Base-by-base conservation (phyloP, 2,888 invertebrate species). In the Erebia ligea region DNA sequence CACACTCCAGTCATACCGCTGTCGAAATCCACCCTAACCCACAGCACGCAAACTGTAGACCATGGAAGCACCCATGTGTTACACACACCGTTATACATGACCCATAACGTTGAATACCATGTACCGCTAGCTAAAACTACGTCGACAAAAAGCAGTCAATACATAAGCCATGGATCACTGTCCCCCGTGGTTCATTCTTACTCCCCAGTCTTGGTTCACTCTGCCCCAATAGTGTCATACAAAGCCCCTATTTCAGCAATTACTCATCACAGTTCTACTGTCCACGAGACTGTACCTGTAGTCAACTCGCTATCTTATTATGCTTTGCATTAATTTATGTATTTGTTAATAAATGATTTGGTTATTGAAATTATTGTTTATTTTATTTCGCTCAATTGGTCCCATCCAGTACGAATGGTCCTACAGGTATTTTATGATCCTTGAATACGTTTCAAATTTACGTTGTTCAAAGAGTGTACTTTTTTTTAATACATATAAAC, bases 191-290 rank as follows among this genome's bases (percentile, higher is more conserved):
- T 81, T 40, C 71, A 75, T 34, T 62, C 74, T 1, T 84, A 84
- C 34, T 73, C 80, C 4, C 78, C 81, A 9, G 75, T 82, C 45
- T 56, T 68, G 13, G 68, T 72, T 1, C 68, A 68, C 63, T 72
- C 72, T 0, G 80, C 86, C 0, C 85, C 87, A 0, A 70, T 86
- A 1, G 76, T 84, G 1, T 71, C 80, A 2, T 78, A 84, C 57
- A 86, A 84, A 75, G 80, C 83, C 67, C 87, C 87, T 2, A 89
- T 92, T 82, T 87, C 94, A 64, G 87, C 91, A 15, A 81, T 94
- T 76, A 85, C 93, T 76, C 88, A 95, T 81, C 88, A 94, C 81
- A 91, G 94, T 84, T 87, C 92, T 59, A 84, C 94, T 73, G 87
- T 94, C 64, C 87, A 88, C 73, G 67, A 69, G 70, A 88, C 88